Conservation (phyloP, 2,113 vertebrate species). For the Phrynosoma platyrhinos region DNA sequence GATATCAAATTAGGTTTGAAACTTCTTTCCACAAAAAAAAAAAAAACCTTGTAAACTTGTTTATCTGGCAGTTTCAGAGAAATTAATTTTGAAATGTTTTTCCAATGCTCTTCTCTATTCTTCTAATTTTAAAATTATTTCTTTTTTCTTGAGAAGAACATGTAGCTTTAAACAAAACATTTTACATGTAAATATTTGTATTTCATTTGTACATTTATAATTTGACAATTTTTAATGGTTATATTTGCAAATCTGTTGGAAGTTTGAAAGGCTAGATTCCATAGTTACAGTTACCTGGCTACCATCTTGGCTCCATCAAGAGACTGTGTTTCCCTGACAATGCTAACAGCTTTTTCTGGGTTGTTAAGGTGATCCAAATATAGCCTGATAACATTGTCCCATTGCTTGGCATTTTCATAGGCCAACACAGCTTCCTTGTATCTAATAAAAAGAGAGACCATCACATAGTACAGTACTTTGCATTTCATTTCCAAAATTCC, state of each 20-base stretch:
- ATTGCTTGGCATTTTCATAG: constrained; percentile 94
- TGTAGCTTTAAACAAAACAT: neutral
- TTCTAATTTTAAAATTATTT: neutral
- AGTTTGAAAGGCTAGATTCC: neutral
- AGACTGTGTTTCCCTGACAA: constrained; percentile 94
- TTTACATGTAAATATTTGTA: neutral
- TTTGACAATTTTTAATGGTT: no score
- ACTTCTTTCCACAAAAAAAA: neutral
- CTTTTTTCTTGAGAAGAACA: neutral
- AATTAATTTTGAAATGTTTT: neutral
- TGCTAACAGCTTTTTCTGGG: constrained; percentile 90
- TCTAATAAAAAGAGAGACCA: constrained; percentile 66
- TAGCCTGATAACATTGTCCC: constrained; percentile 92
- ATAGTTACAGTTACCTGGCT: constrained; percentile 82
- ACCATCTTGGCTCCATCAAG: constrained; percentile 98
- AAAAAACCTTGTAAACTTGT: neutral
- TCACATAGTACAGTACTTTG: neutral
- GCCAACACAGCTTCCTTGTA: constrained; percentile 90
- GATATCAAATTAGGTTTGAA: neutral
- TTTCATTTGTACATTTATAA: neutral
- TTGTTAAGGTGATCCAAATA: constrained; percentile 94
- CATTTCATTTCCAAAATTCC: neutral
- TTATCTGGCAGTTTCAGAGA: neutral
- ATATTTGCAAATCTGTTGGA: neutral
- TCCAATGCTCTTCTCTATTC: neutral